phyloP scores from a whole-genome alignment of 2,888 invertebrate genomes.

The Sceliomorpha sp. region DNA sequence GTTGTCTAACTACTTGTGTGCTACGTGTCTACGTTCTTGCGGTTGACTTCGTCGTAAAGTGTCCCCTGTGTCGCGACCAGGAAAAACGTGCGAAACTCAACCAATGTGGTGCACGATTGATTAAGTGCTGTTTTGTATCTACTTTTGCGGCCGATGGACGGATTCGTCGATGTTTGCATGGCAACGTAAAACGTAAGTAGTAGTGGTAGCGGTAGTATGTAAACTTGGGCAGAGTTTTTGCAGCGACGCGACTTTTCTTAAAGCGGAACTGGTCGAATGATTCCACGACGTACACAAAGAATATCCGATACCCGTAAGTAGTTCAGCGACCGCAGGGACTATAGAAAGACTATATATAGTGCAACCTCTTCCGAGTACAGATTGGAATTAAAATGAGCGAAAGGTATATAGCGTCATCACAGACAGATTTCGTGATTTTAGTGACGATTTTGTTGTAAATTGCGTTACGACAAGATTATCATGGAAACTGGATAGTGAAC shows the following conservation, averaged over 20 bases:
- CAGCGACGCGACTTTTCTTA: conserved; percentile 2
- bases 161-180: conserved; percentile 3
- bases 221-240: too few species aligned
- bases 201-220: too few species aligned
- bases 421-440: not conserved
- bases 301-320: conserved; percentile 23
- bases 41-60: conserved; percentile 18
- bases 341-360: conserved; percentile 22
- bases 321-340: conserved; percentile 29
- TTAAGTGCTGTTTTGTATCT: too few species aligned
- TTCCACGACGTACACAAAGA: conserved; percentile 15
- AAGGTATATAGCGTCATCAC: conserved; percentile 9
- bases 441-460: too few species aligned
- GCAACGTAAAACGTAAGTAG: conserved; percentile 19
- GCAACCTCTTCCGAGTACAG: conserved; percentile 15
- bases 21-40: not conserved
- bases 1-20: conserved; percentile 15
- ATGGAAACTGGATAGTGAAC: too few species aligned
- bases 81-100: not conserved
- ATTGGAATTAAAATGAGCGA: conserved; percentile 17
- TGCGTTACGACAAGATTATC: too few species aligned
- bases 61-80: conserved; percentile 15
- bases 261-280: conserved; percentile 21
- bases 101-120: conserved; percentile 13
- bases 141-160: not conserved